Base-by-base conservation (phyloP, 2,888 invertebrate genomes). In the Nephrocerus scutellatus region DNA sequence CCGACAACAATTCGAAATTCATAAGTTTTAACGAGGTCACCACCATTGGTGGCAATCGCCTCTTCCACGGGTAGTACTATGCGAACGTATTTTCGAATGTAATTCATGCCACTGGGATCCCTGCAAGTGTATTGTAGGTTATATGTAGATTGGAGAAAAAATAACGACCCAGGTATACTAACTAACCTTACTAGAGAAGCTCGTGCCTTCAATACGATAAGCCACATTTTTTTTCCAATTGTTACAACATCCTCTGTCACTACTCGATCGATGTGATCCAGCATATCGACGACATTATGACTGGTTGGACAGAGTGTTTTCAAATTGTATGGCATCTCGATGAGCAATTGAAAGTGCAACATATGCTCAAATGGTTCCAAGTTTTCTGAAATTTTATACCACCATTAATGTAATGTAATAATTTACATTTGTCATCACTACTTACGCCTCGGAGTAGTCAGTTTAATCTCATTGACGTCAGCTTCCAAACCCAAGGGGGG, bases 1-100 rank as follows among this genome's bases (percentile, higher is more conserved):
- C 38, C 32, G 36, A 46, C 43, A 38, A 43, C 43, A 16, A 46
- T 46, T 16, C 38, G 36, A 23, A 46, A 26, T 23, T 46, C 46
- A 1, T 20, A 32, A 5, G 16, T 20, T 10, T 33, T 40, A 1
- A 39, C 36, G n/a, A n/a, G n/a, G n/a, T n/a, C n/a, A n/a, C n/a
- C n/a, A n/a, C n/a, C n/a, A n/a, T n/a, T n/a, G n/a, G n/a, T n/a
- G n/a, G n/a, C n/a, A n/a, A n/a, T n/a, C n/a, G n/a, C n/a, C 10
- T 43, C 40, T n/a, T 41, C 33, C 16, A 43, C 38, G 2, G 32
- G 26, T 8, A 40, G 33, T 36, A 32, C 43, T 16, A 23, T 41
- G 20, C 43, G 40, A 7, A 20, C 30, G 7, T 21, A 30, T 37
- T 46, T 46, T 13, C 34, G 30, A 6, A 46, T 46, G 16, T 43